These are phyloP conservation scores for Strigamia transsilvanica DNA, from an alignment of 2,888 invertebrate species.

Conservation along the genomic window DNA sequence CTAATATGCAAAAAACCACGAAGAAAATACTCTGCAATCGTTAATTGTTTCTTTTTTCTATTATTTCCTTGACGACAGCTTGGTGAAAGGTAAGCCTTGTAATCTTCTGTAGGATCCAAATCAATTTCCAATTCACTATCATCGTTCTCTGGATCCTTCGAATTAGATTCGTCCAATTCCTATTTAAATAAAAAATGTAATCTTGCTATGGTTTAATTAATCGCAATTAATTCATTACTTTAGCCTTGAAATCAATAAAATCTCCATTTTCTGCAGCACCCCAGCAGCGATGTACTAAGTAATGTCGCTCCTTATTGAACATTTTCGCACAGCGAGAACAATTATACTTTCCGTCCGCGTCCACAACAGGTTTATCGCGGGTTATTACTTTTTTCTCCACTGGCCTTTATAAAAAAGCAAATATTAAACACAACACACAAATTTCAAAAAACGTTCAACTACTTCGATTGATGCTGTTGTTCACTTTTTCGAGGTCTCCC, in stretches of 20 bases:
- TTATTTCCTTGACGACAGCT: constrained; percentile 50
- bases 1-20: neutral
- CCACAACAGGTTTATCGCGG: constrained; percentile 58
- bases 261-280: constrained; percentile 60
- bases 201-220: neutral
- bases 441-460: neutral
- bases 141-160: constrained; percentile 57
- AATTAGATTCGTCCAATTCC: constrained; percentile 28
- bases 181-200: constrained; percentile 15
- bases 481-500: constrained; percentile 59
- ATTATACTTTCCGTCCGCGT: constrained; percentile 60
- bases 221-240: constrained; percentile 55
- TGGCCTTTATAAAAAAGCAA: neutral
- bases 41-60: constrained; percentile 56
- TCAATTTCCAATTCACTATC: constrained; percentile 56
- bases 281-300: constrained; percentile 62
- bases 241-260: constrained; percentile 62
- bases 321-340: constrained; percentile 62
- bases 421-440: neutral
- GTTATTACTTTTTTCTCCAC: constrained; percentile 51
- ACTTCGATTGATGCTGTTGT: neutral
- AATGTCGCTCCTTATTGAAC: constrained; percentile 62
- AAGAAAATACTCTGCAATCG: neutral
- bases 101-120: constrained; percentile 52
- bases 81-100: neutral